Conservation (phyloP, 2,888 invertebrate species). For the Calameuta pallipes region DNA sequence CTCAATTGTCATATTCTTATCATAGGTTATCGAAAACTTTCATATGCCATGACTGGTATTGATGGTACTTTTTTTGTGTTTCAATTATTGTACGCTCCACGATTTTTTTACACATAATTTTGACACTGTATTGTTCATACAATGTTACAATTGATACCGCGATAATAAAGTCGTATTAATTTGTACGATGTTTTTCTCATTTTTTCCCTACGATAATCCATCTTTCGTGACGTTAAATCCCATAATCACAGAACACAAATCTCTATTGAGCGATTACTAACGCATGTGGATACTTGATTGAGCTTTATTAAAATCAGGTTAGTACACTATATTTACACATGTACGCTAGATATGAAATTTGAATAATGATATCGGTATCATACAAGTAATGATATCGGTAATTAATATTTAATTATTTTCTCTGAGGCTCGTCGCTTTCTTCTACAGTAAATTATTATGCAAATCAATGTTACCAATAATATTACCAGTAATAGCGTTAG, state of each 20-base stretch:
- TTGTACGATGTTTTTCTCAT: conserved; percentile 20
- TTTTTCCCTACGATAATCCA: not conserved
- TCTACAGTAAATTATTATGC: not conserved
- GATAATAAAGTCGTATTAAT: conserved; percentile 40
- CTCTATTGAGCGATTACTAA: not conserved
- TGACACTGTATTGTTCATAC: conserved; percentile 16
- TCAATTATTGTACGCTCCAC: not conserved
- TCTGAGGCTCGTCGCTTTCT: not conserved
- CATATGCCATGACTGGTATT: not conserved
- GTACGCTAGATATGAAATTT: not conserved
- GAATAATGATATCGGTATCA: not conserved
- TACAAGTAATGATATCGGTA: not conserved
- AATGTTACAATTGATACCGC: conserved; percentile 16
- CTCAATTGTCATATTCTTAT: not conserved
- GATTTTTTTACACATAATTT: conserved; percentile 22
- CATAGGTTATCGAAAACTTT: not conserved
- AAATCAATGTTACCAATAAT: not conserved
- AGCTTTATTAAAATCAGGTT: not conserved
- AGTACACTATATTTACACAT: not conserved
- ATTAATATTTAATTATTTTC: not conserved
- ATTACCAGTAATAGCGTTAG: not conserved
- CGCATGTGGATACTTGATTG: not conserved
- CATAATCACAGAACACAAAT: not conserved
- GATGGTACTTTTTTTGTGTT: not conserved
- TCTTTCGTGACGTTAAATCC: not conserved